These are phyloP conservation scores for Acestrorhynchus altus DNA, from an alignment of 2,797 vertebrate genomes.

Conservation along the genomic window DNA sequence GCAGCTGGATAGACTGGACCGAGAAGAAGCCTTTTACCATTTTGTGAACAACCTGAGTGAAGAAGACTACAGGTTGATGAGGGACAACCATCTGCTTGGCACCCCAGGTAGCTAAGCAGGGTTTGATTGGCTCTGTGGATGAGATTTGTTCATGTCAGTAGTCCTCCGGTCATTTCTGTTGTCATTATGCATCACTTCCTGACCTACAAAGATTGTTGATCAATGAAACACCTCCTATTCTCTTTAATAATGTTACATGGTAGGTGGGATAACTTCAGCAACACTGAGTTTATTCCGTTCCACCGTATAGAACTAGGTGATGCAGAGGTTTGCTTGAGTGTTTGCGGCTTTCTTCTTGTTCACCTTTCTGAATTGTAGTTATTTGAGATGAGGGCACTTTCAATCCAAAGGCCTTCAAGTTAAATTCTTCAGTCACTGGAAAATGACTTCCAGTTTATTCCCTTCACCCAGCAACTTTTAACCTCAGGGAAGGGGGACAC, in stretches of 20 bases:
- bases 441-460: neutral
- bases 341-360: neutral
- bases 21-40: slow-evolving; percentile 98
- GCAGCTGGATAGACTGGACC: slow-evolving; percentile 91
- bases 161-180: no score
- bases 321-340: slow-evolving; percentile 8
- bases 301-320: neutral
- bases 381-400: neutral
- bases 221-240: no score
- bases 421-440: neutral
- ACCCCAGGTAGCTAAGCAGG: slow-evolving; percentile 86
- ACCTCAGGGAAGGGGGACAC: no score
- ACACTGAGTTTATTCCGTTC: neutral
- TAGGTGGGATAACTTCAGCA: neutral
- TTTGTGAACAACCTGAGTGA: slow-evolving; percentile 99
- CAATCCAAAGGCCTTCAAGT: neutral
- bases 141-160: neutral
- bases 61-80: slow-evolving; percentile 98
- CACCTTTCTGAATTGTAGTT: neutral
- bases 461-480: neutral
- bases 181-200: no score
- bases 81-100: slow-evolving; percentile 97
- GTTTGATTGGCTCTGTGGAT: neutral
- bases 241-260: neutral
- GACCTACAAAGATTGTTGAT: neutral